Conservation (phyloP, 2,113 vertebrate species). For the Irena cyanogastra region DNA sequence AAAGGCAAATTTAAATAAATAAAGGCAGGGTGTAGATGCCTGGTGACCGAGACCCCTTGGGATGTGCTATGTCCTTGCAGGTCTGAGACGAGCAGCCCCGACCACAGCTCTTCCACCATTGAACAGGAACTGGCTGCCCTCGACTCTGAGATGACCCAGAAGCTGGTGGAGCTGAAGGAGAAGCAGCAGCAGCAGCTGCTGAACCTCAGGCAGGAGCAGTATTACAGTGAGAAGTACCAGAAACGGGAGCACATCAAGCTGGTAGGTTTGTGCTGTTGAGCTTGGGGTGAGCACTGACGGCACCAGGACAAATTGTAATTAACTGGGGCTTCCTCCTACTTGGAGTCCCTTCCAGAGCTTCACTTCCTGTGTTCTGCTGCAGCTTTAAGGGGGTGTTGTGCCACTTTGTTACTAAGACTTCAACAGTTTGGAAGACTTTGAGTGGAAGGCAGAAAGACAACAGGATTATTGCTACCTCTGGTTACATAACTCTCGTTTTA, state of each 20-base stretch:
- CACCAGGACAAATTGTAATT: neutral
- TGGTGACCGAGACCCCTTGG: neutral
- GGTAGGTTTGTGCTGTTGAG: constrained; percentile 57
- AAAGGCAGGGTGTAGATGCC: neutral
- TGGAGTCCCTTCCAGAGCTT: neutral
- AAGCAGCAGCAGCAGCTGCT: constrained; percentile 93
- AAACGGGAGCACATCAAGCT: constrained; percentile 94
- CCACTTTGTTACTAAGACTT: neutral
- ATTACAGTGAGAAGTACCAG: constrained; percentile 97
- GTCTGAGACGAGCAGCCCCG: constrained; percentile 79
- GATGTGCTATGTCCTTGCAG: constrained; percentile 53
- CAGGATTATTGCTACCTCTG: neutral
- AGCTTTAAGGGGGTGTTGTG: neutral
- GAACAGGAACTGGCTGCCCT: constrained; percentile 86
- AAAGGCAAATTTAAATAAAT: neutral
- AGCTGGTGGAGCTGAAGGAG: constrained; percentile 87
- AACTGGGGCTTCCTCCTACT: neutral
- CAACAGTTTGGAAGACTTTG: neutral
- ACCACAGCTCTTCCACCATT: constrained; percentile 79
- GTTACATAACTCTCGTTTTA: accelerated
- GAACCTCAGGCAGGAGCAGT: constrained; percentile 93
- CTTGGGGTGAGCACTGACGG: neutral
- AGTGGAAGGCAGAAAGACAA: neutral
- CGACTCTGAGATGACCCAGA: constrained; percentile 85
- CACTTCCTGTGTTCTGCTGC: neutral